These are phyloP conservation scores for Orchestia grillus DNA, from an alignment of 1,140 invertebrate genomes.

Conservation along the genomic window DNA sequence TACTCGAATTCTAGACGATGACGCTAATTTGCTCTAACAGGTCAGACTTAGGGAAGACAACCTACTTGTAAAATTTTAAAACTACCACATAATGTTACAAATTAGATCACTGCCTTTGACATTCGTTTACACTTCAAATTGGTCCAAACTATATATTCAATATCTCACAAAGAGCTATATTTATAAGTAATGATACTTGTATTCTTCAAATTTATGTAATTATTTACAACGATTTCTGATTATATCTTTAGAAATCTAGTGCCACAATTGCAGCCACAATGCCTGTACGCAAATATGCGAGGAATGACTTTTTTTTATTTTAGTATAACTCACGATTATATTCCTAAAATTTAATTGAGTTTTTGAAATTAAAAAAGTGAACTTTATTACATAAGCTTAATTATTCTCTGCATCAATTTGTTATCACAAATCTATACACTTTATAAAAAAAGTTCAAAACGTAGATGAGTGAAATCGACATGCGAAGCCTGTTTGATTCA, in stretches of 20 bases:
- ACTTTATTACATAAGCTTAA: neutral
- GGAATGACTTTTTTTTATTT: neutral
- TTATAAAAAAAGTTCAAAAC: neutral
- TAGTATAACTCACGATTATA: neutral
- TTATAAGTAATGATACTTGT: too few species aligned
- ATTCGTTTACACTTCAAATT: too few species aligned
- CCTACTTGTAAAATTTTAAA: neutral
- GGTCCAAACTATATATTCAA: neutral
- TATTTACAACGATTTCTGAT: neutral
- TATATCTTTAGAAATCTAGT: neutral
- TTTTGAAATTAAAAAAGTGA: neutral
- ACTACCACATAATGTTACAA: neutral
- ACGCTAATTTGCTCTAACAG: neutral
- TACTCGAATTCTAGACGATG: neutral
- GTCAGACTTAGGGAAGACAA: neutral
- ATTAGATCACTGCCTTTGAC: neutral
- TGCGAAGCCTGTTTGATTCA: neutral
- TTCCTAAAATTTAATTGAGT: neutral
- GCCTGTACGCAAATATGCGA: too few species aligned
- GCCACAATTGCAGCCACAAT: neutral
- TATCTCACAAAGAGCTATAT: neutral
- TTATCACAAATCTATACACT: neutral
- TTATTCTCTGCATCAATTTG: neutral
- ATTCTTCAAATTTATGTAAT: neutral
- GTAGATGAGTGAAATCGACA: neutral